Evolutionary conservation across 1,140 invertebrate species (phyloP), one percentile per base, ranked within the genome.

Genomic region (Atta cephalotes): DNA sequence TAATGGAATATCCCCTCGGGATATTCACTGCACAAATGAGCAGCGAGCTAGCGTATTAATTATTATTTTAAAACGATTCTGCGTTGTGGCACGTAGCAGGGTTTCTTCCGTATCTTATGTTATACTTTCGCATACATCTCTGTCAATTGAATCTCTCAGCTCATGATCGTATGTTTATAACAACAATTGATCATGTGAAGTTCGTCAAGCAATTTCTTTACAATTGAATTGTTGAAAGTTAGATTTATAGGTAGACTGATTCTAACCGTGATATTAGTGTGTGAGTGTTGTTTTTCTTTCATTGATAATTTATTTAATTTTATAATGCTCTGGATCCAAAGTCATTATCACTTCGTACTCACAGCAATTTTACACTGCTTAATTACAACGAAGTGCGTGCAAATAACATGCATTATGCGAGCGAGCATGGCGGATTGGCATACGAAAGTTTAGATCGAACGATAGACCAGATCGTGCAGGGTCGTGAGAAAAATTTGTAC

Each of bases 401-500:
- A 84, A 76, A 63, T 79, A 68, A 78, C 58, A n/a, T 87, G 85
- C 72, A 89, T 72, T 79, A 71, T 89, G 60, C 4, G 58, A 78
- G 45, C 25, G 63, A n/a, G 58, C 82, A 62, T 45, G n/a, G 53
- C 39, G 62, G 25, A 79, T 85, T 79, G 74, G 60, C 66, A 51
- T 51, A 82, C 53, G 39, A 82, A 62, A 76, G 70, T 84, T 76
- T 84, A 82, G 80, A 82, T 82, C 82, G 74, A 18, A 25, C 65
- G 82, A 85, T 85, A 85, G 62, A 35, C 16, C 14, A 85, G 82
- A 79, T 79, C 74, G 82, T 56, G 31, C 68, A 82, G 80, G 68
- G 80, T 76, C 80, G 80, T 84, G 80, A 84, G 80, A 84, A 84
- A 84, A 84, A 84, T 84, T 74, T 84, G n/a, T 49, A 25, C 53